Evolutionary conservation across 2,797 vertebrate species (phyloP), one percentile per base, ranked within the genome.

Genomic region (Spheniscus humboldti): DNA sequence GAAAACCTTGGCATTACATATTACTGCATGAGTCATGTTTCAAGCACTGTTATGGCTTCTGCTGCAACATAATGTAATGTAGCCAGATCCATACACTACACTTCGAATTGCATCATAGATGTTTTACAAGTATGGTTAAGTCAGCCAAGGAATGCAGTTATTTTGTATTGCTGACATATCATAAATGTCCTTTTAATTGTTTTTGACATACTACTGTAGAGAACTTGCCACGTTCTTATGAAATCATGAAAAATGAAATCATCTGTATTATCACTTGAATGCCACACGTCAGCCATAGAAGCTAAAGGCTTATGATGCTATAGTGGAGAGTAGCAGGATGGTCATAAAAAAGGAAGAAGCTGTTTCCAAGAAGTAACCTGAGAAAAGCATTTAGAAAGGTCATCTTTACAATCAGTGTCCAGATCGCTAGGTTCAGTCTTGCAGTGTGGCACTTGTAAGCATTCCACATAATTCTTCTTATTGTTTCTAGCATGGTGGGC

Each of bases 21-120:
- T 71, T 64, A 55, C 53, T 39, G 84, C 43, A 9, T 94, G 96
- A 96, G 85, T 97, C 96, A 95, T 39, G 80, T 76, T 85, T 52
- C 77, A 78, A 18, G 71, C 90, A n/a, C 37, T 86, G 68, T 24
- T 78, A 18, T 6, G 76, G 82, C 80, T 95, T 69, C 62, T 94
- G 88, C 93, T 95, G 86, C 93, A 87, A 35, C 45, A 39, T 31
- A 71, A 82, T 5, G 25, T 80, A 25, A 39, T 30, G 78, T n/a
- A 75, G 82, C 43, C 93, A 75, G 33, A 55, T 41, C 86, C 39
- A n/a, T 35, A 25, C 60, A 6, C 71, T 72, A 23, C 75, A 20
- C 64, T 62, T 3, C 1, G 48, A 83, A 37, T 92, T 71, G 81
- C 88, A 23, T 89, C 92, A 86, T 18, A 60, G 50, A 7, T 82